These are phyloP conservation scores for Gymnothorax reevesii DNA, from an alignment of 2,797 vertebrate genomes.

Conservation along the genomic window DNA sequence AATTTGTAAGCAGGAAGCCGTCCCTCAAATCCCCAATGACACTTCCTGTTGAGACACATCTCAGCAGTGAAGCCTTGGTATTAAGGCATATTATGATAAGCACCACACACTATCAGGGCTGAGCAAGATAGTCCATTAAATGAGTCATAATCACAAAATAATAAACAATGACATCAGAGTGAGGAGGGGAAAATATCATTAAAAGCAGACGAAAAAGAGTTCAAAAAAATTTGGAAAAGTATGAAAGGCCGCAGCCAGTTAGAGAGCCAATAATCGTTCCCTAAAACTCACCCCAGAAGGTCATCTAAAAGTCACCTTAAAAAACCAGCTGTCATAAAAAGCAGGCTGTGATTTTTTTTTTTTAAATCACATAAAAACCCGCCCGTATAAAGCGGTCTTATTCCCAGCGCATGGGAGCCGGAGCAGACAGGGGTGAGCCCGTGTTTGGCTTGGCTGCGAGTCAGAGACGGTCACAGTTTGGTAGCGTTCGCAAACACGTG, in stretches of 20 bases:
- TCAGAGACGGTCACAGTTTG: constrained; percentile 34
- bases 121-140: too few relatives aligned
- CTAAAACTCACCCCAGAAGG: not conserved
- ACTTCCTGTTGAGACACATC: not conserved
- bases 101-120: too few relatives aligned
- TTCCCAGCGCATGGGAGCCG: not conserved
- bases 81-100: too few relatives aligned
- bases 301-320: constrained; percentile 16
- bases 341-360: not conserved
- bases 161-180: too few relatives aligned
- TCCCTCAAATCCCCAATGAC: not conserved
- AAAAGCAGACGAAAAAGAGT: too few relatives aligned
- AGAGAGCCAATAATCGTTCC: not conserved
- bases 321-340: not conserved
- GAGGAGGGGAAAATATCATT: too few relatives aligned
- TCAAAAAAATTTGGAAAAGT: too few relatives aligned
- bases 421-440: not conserved
- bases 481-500: constrained; percentile 43
- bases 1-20: not conserved
- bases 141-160: too few relatives aligned
- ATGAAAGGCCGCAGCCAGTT: not conserved
- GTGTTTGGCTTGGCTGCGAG: constrained; percentile 22
- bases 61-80: too few relatives aligned
- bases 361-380: not conserved
- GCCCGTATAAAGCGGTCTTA: not conserved